Evolutionary conservation across 2,113 vertebrate genomes (phyloP).

Genomic region (Chaetorhynchus papuensis): DNA sequence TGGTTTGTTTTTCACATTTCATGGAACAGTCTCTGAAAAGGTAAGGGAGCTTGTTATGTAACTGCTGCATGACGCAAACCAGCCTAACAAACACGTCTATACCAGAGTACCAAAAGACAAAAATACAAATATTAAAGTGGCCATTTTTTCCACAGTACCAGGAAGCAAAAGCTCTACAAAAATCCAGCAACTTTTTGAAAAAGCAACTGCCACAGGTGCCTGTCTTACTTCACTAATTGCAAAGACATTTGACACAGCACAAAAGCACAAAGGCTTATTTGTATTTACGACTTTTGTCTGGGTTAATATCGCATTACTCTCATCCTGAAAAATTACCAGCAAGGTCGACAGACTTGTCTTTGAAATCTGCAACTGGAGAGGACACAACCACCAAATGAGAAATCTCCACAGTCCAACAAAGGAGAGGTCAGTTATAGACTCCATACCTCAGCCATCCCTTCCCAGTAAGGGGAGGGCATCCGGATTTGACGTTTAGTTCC

Average conservation of each 20-base stretch:
- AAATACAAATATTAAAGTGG: background rate
- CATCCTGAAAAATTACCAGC: background rate
- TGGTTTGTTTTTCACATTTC: background rate
- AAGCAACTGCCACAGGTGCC: background rate
- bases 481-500: background rate
- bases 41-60: background rate
- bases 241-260: background rate
- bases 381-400: background rate
- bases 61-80: background rate
- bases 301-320: background rate
- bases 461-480: background rate
- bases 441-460: background rate
- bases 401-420: background rate
- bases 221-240: background rate
- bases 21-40: background rate
- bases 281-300: background rate
- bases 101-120: background rate
- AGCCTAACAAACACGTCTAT: background rate
- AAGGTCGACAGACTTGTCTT: background rate
- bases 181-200: background rate
- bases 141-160: background rate
- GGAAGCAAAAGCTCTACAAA: background rate
- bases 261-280: background rate
- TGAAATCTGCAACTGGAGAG: background rate
- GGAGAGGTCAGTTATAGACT: accelerated